These are phyloP conservation scores for Harpagifer antarcticus DNA, from an alignment of 2,797 vertebrate genomes.

Conservation along the genomic window DNA sequence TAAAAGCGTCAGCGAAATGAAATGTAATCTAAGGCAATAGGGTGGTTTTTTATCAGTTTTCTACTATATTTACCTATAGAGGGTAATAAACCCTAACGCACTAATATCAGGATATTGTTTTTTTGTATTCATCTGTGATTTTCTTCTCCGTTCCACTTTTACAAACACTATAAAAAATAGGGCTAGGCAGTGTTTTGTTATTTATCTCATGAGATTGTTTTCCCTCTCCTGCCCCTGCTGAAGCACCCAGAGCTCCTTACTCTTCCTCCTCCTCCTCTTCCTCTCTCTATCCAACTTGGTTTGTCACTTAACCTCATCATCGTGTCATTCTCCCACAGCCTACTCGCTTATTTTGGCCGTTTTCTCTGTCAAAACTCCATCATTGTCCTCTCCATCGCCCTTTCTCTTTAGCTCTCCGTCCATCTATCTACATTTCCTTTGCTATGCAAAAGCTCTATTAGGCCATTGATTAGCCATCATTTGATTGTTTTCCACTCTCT, in stretches of 20 bases:
- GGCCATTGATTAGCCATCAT: constrained; percentile 55
- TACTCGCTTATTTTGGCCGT: constrained; percentile 13
- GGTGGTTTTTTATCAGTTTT: neutral
- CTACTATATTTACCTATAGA: neutral
- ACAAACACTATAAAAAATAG: constrained; percentile 9
- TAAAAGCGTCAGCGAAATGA: too few relatives aligned
- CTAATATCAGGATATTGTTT: neutral
- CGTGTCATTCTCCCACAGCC: constrained; percentile 20
- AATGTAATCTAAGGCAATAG: neutral
- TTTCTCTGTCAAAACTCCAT: constrained; percentile 34
- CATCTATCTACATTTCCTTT: constrained; percentile 39
- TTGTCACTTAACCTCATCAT: constrained; percentile 33
- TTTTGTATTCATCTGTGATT: too few relatives aligned
- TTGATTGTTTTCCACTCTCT: constrained; percentile 26
- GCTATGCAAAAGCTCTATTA: constrained; percentile 39
- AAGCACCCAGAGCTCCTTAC: constrained; percentile 11
- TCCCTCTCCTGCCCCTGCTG: constrained; percentile 15
- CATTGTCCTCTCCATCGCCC: neutral
- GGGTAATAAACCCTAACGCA: neutral
- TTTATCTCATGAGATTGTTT: constrained; percentile 18
- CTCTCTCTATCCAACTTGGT: neutral
- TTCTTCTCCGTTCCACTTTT: neutral
- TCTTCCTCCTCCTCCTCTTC: constrained; percentile 11
- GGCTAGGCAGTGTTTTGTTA: constrained; percentile 11
- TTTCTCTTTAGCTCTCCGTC: constrained; percentile 3